Conservation (phyloP, 2,888 invertebrate genomes). For the Phengaris alcon region DNA sequence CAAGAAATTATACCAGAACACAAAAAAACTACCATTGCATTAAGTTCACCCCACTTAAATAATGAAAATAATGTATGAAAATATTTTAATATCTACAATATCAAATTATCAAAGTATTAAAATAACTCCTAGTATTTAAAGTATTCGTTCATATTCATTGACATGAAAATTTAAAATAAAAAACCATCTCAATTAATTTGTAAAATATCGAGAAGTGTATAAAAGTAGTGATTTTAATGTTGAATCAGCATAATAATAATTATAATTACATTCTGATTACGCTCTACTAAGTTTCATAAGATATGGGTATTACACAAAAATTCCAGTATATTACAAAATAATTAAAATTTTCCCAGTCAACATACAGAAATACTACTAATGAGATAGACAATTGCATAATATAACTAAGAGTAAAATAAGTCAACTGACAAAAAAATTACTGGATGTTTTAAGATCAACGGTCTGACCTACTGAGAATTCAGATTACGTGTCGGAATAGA, state of each 20-base stretch:
- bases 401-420: not conserved
- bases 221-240: not conserved
- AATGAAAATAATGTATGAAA: not conserved
- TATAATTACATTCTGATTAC: not conserved
- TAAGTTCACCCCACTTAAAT: not conserved
- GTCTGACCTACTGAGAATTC: not conserved
- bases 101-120: not conserved
- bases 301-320: not conserved
- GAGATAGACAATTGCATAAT: not conserved
- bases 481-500: constrained; percentile 28
- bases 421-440: constrained; percentile 1
- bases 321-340: constrained; percentile 6
- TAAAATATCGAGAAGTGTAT: not conserved
- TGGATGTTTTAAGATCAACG: not conserved
- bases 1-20: not conserved
- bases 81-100: not conserved
- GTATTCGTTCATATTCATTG: not conserved
- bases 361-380: not conserved
- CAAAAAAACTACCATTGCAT: not conserved
- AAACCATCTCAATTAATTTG: not conserved
- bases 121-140: not conserved
- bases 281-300: constrained; percentile 3
- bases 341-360: constrained; percentile 3
- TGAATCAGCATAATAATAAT: not conserved
- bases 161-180: not conserved